A percentile compares a stretch with the other conserved stretches of the same genome.
phyloP scores from a whole-genome alignment of 2,888 invertebrate species.

The Charanyca ferruginea region DNA sequence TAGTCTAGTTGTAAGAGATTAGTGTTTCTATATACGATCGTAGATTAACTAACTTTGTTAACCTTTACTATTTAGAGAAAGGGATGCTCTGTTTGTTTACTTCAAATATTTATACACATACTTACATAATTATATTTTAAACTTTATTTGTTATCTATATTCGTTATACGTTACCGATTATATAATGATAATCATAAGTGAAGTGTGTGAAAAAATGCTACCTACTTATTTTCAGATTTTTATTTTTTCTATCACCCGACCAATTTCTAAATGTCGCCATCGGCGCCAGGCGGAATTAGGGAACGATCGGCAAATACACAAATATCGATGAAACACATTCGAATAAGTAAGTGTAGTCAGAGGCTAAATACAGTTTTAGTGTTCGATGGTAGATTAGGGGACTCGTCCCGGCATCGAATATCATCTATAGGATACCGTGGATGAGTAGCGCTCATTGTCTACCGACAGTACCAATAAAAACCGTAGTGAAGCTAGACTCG shows the following conservation, averaged over 20 bases:
- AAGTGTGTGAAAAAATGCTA: slow-evolving; percentile 90
- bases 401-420: slow-evolving; percentile 78
- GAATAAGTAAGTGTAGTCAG: slow-evolving; percentile 85
- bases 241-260: slow-evolving; percentile 90
- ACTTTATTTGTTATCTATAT: slow-evolving; percentile 85
- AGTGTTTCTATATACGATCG: slow-evolving; percentile 87
- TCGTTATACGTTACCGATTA: slow-evolving; percentile 85
- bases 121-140: slow-evolving; percentile 76
- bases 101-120: slow-evolving; percentile 84
- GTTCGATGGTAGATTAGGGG: slow-evolving; percentile 88
- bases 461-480: slow-evolving; percentile 68
- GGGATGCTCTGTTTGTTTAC: slow-evolving; percentile 85
- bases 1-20: slow-evolving; percentile 87
- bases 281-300: slow-evolving; percentile 84
- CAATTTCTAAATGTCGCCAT: slow-evolving; percentile 84
- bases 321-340: slow-evolving; percentile 80
- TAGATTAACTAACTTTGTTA: slow-evolving; percentile 87
- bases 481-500: slow-evolving; percentile 83
- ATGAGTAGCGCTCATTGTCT: slow-evolving; percentile 76
- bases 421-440: slow-evolving; percentile 81
- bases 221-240: slow-evolving; percentile 91
- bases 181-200: slow-evolving; percentile 84
- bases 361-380: slow-evolving; percentile 80
- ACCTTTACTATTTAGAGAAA: slow-evolving; percentile 86
- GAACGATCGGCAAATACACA: slow-evolving; percentile 82